Evolutionary conservation across 1,140 invertebrate species (phyloP).

Genomic region (Macrotrachela quadricornifera): DNA sequence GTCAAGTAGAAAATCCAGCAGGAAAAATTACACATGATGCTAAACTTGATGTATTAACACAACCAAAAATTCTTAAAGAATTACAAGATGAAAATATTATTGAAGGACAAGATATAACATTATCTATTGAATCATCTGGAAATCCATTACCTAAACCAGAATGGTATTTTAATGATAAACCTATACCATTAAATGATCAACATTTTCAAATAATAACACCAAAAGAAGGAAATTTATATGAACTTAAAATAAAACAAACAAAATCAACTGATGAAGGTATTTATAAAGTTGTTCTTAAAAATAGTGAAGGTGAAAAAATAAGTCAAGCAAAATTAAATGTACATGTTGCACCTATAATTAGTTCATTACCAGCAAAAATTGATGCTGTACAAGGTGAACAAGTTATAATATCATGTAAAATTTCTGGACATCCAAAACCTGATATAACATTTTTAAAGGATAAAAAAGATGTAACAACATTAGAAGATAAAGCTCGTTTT

Average conservation of each 20-base stretch:
- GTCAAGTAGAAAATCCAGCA: too few relatives aligned
- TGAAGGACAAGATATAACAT: too few relatives aligned
- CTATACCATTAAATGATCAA: slow-evolving; percentile 17
- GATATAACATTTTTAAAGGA: slow-evolving; percentile 78
- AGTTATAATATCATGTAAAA: neutral
- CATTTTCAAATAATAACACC: slow-evolving; percentile 13
- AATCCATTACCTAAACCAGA: slow-evolving; percentile 68
- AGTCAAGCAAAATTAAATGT: too few relatives aligned
- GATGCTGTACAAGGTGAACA: too few relatives aligned
- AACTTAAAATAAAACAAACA: slow-evolving; percentile 5
- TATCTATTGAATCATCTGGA: slow-evolving; percentile 44
- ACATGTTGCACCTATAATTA: too few relatives aligned
- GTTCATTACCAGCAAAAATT: too few relatives aligned
- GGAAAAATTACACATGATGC: too few relatives aligned
- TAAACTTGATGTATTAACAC: too few relatives aligned
- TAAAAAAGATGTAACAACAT: slow-evolving; percentile 68
- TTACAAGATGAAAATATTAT: too few relatives aligned
- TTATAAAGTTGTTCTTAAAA: neutral
- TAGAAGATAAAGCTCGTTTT: too few relatives aligned
- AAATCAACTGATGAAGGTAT: neutral
- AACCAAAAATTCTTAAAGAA: too few relatives aligned
- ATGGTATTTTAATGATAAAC: slow-evolving; percentile 57
- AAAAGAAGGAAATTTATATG: slow-evolving; percentile 13
- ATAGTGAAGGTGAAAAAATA: neutral
- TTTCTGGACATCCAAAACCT: slow-evolving; percentile 77